phyloP scores from a whole-genome alignment of 2,888 invertebrate genomes.

The Phania funesta region DNA sequence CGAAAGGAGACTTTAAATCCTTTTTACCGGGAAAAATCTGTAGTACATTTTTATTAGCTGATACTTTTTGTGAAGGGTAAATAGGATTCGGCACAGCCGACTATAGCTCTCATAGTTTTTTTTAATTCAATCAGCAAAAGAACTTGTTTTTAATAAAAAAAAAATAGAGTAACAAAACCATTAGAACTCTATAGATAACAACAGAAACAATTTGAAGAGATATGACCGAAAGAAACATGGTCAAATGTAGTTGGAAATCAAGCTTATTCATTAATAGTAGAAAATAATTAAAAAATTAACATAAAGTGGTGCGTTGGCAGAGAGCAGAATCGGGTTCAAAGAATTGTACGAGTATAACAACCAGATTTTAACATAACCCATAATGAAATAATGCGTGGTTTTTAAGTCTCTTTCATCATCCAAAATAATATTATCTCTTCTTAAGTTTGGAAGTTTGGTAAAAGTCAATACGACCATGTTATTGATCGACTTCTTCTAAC shows the following conservation, averaged over 20 bases:
- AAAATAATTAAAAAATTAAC: background rate
- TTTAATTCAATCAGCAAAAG: slow-evolving; percentile 43
- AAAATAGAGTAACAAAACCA: background rate
- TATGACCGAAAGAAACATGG: slow-evolving; percentile 12
- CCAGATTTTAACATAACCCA: background rate
- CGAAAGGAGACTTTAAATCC: too few species aligned
- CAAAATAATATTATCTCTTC: background rate
- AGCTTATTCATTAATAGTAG: background rate
- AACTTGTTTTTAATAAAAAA: slow-evolving; percentile 45
- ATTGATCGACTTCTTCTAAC: too few species aligned
- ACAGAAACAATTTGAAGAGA: slow-evolving; percentile 11
- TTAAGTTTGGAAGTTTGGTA: background rate
- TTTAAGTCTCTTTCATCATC: background rate
- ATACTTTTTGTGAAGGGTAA: too few species aligned
- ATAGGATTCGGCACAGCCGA: too few species aligned
- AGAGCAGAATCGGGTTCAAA: slow-evolving; percentile 28
- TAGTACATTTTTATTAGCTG: too few species aligned
- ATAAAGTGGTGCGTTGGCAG: slow-evolving; percentile 32
- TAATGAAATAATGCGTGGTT: slow-evolving; percentile 5
- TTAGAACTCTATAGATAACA: too few species aligned
- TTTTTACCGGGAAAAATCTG: too few species aligned
- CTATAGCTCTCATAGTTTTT: too few species aligned
- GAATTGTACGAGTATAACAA: slow-evolving; percentile 19
- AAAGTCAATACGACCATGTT: too few species aligned
- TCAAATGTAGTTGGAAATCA: background rate